These are phyloP conservation scores for Entomyzon cyanotis DNA, from an alignment of 2,113 vertebrate genomes.

Conservation along the genomic window DNA sequence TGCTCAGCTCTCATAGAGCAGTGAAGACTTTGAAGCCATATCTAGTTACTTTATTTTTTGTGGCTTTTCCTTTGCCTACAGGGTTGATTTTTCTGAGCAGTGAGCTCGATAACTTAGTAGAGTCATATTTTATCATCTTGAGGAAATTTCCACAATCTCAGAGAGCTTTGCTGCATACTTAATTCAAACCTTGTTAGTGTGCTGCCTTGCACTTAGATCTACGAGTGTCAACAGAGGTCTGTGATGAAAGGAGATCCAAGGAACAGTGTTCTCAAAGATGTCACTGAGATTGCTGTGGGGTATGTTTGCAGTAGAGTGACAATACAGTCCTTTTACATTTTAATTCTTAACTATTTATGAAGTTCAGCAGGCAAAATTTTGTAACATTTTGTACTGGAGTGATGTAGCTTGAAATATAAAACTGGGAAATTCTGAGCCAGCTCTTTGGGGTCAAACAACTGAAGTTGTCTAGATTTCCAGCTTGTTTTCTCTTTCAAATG, in stretches of 20 bases:
- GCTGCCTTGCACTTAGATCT: neutral
- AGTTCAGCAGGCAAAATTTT: neutral
- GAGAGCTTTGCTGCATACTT: neutral
- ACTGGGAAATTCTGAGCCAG: neutral
- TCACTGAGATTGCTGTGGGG: neutral
- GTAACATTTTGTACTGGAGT: neutral
- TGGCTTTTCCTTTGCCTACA: neutral
- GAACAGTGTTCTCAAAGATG: neutral
- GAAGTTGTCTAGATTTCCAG: neutral
- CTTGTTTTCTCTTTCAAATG: neutral
- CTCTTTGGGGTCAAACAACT: neutral
- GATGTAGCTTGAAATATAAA: neutral
- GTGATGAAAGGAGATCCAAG: neutral
- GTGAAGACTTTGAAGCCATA: neutral
- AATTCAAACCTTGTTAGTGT: constrained; percentile 1
- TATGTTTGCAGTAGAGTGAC: neutral
- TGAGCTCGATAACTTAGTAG: neutral
- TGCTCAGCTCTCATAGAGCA: neutral
- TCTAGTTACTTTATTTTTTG: neutral
- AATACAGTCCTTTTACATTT: neutral
- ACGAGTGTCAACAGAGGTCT: neutral
- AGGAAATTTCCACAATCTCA: neutral
- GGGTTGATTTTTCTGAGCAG: neutral
- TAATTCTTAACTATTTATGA: neutral
- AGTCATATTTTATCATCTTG: neutral